phyloP scores from a whole-genome alignment of 2,113 vertebrate genomes.

The Myotis lucifugus region DNA sequence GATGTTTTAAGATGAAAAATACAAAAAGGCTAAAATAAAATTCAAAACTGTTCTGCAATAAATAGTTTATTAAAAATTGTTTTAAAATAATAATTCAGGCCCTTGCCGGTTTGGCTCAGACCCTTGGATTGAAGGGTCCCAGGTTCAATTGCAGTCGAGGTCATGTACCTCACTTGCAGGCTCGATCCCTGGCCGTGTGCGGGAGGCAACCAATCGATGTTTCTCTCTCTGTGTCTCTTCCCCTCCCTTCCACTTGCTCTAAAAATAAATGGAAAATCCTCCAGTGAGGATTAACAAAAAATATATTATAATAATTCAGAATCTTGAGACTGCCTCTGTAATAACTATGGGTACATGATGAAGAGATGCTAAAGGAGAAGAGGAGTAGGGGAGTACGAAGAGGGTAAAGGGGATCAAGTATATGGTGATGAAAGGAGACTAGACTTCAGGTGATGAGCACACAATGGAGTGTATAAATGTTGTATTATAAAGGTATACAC shows the following conservation, averaged over 20 bases:
- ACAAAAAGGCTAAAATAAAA: neutral
- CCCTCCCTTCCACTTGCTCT: no score
- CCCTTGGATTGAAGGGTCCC: no score
- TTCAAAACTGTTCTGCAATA: slow-evolving; percentile 32
- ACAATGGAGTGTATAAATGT: no score
- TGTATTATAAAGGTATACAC: neutral
- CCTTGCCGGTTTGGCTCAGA: no score
- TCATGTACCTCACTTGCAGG: no score
- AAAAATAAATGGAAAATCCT: no score
- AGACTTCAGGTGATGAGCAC: neutral
- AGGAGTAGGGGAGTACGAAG: neutral
- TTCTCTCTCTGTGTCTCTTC: no score
- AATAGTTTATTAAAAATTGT: neutral
- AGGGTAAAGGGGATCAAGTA: neutral
- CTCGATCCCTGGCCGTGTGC: no score
- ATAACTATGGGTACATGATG: neutral
- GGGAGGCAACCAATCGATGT: no score
- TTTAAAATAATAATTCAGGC: slow-evolving; percentile 23
- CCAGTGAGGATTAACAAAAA: neutral
- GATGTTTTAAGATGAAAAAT: slow-evolving; percentile 16
- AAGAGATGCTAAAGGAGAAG: neutral
- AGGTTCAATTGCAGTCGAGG: no score
- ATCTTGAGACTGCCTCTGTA: neutral
- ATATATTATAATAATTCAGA: neutral
- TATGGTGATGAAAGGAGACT: neutral